phyloP scores from a whole-genome alignment of 1,140 invertebrate species.

The Drosophila serrata region DNA sequence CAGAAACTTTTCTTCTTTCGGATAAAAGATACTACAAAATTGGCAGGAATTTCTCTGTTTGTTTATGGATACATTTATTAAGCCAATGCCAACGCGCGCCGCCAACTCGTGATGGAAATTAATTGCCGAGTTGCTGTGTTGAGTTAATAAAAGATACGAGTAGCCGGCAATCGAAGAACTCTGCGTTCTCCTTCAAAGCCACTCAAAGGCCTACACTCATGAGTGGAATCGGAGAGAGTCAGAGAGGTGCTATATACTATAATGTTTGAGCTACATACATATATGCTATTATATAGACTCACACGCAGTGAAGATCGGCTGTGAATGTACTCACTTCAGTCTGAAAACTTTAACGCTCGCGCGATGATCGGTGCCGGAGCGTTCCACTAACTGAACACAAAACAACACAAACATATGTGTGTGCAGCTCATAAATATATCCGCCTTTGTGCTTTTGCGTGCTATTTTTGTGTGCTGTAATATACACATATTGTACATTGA shows the following conservation, averaged over 20 bases:
- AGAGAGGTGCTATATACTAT: neutral
- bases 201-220: slow-evolving; percentile 8
- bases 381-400: slow-evolving; percentile 20
- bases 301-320: slow-evolving; percentile 17
- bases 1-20: slow-evolving; percentile 18
- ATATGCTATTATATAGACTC: slow-evolving; percentile 4
- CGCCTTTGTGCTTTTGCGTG: slow-evolving; percentile 28
- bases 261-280: slow-evolving; percentile 1
- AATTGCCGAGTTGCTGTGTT: slow-evolving; percentile 41
- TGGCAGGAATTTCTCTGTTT: slow-evolving; percentile 33
- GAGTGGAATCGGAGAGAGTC: slow-evolving; percentile 9
- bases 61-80: slow-evolving; percentile 51
- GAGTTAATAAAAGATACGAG: slow-evolving; percentile 29
- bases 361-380: slow-evolving; percentile 42
- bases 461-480: slow-evolving; percentile 62
- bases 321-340: slow-evolving; percentile 57
- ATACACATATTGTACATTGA: neutral
- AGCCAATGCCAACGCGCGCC: slow-evolving; percentile 20
- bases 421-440: slow-evolving; percentile 38
- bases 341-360: slow-evolving; percentile 44
- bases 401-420: slow-evolving; percentile 5
- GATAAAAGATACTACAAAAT: slow-evolving; percentile 23
- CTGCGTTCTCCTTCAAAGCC: slow-evolving; percentile 2
- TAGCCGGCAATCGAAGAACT: slow-evolving; percentile 5
- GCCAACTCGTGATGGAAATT: slow-evolving; percentile 41